Evolutionary conservation across 2,113 vertebrate species (phyloP), one percentile per base, ranked within the genome.

Genomic region (Clarias gariepinus): DNA sequence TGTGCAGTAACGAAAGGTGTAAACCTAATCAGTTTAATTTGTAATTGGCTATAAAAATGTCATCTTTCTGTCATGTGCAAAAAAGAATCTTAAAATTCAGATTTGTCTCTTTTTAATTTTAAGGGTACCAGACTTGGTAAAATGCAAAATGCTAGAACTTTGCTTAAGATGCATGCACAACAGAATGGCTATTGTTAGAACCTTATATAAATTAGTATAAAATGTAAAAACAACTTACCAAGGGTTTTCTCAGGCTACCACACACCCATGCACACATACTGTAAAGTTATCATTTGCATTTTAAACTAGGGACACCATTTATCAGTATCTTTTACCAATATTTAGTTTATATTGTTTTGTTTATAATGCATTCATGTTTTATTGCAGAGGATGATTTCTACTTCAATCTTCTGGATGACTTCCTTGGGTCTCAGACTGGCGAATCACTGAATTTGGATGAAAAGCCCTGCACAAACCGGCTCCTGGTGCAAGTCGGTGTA

Each of bases 401-500:
- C 58, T 94, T 92, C 90, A 95, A 93, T 85, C 93, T 96, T 16
- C 80, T 93, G 36, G 92, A 91, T 0, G 94, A 95, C 88, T 96
- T 94, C 85, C 88, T 93, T 58, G 95, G 94, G 79, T 86, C 92
- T 79, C 94, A 95, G 57, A 89, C 91, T 0, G 95, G 94, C 11
- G 92, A 94, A 28, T 92, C 87, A 36, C 85, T 94, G 16, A 85
- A 88, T 19, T 87, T 95, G 12, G 55, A 93, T 16, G 47, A 81
- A 13, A 83, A 63, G 10, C 82, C 87, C 11, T 95, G 94, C 88
- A 93, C 89, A 83, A 95, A 95, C 90, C 91, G 91, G 86, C 53
- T 94, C 15, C 84, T 95, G 84, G 92, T 95, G 87, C 95, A 96
- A 94, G 91, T 95, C 0, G 94, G 94, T 82, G 92, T 96, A 21